These are phyloP conservation scores for Neodiprion pinetum DNA, from an alignment of 1,140 invertebrate species.

Conservation along the genomic window DNA sequence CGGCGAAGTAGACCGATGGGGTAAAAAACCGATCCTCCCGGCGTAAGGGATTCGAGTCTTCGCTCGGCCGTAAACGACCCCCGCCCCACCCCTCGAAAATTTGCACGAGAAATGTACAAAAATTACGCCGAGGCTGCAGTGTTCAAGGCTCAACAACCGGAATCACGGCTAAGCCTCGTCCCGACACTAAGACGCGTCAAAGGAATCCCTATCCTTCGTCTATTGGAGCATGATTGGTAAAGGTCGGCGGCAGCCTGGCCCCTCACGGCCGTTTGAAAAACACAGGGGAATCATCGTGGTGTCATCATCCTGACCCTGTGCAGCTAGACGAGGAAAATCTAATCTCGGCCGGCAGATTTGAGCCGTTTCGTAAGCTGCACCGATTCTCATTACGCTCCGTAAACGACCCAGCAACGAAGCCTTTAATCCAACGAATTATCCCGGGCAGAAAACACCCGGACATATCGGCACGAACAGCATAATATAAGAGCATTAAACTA, in stretches of 20 bases:
- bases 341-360: too few species aligned
- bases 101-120: background rate
- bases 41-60: too few species aligned
- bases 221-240: background rate
- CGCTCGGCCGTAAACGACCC: too few species aligned
- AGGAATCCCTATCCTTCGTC: background rate
- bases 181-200: background rate
- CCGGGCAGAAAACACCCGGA: background rate
- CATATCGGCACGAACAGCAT: background rate
- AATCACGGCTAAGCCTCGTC: conserved; percentile 3
- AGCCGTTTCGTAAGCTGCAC: too few species aligned
- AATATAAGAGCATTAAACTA: conserved; percentile 32
- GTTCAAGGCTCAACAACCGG: background rate
- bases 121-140: background rate
- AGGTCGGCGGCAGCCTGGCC: background rate
- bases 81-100: background rate
- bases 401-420: background rate
- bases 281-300: too few species aligned
- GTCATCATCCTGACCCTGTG: too few species aligned
- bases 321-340: background rate
- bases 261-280: background rate
- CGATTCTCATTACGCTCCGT: too few species aligned
- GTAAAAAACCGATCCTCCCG: background rate
- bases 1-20: background rate
- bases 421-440: background rate